These are phyloP conservation scores for Lordiphosa mommai DNA, from an alignment of 1,140 invertebrate genomes.

Conservation along the genomic window DNA sequence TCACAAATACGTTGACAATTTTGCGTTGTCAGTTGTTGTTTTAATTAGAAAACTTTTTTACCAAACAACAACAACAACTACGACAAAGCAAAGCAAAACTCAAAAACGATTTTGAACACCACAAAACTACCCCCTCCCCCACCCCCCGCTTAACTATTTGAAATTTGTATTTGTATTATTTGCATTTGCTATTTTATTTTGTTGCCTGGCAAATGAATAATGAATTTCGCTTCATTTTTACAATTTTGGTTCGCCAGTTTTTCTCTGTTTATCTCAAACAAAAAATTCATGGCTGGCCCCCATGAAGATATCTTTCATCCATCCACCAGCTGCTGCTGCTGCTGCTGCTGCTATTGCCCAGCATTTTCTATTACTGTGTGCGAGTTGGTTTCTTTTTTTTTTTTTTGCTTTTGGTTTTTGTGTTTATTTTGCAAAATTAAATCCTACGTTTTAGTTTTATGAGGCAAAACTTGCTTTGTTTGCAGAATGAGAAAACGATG, in stretches of 20 bases:
- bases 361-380: too few relatives aligned
- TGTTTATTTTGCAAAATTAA: constrained; percentile 77
- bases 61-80: constrained; percentile 54
- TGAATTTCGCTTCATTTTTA: constrained; percentile 66
- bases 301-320: constrained; percentile 17
- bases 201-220: constrained; percentile 66
- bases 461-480: constrained; percentile 70
- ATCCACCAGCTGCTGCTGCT: constrained; percentile 3
- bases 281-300: constrained; percentile 23
- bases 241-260: constrained; percentile 26
- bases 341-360: background rate
- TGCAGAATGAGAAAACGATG: constrained; percentile 39
- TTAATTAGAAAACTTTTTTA: constrained; percentile 77
- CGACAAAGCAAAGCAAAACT: constrained; percentile 44
- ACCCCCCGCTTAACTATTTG: background rate
- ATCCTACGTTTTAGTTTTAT: constrained; percentile 77
- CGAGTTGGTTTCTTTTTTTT: background rate
- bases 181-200: constrained; percentile 74
- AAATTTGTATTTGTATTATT: constrained; percentile 50
- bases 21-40: constrained; percentile 75
- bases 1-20: too few relatives aligned
- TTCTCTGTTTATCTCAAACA: background rate
- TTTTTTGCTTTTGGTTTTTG: constrained; percentile 35
- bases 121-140: constrained; percentile 35
- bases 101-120: constrained; percentile 69